Evolutionary conservation across 2,888 invertebrate species (phyloP).

Genomic region (Rosalia funebris): DNA sequence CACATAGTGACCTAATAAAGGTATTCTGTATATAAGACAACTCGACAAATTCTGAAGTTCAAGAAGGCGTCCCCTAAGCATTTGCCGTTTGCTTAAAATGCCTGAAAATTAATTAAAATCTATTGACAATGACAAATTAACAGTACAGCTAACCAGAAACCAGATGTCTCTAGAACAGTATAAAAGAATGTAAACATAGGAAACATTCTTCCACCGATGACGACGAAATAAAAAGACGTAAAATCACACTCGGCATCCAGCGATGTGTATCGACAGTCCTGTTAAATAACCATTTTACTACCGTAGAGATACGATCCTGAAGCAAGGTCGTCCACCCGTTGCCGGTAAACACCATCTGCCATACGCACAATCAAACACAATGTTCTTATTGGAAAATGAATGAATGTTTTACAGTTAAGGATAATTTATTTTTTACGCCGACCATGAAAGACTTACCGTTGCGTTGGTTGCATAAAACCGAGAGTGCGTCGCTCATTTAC

Average conservation of each 20-base stretch:
- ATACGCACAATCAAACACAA: slow-evolving; percentile 14
- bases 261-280: not conserved
- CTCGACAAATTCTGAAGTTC: too few species aligned
- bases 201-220: too few species aligned
- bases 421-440: slow-evolving; percentile 19
- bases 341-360: slow-evolving; percentile 11
- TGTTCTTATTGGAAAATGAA: slow-evolving; percentile 12
- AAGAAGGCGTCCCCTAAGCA: too few species aligned
- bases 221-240: not conserved
- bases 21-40: too few species aligned
- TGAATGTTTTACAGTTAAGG: slow-evolving; percentile 12
- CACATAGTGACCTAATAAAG: too few species aligned
- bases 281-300: not conserved
- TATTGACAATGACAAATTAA: too few species aligned
- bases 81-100: too few species aligned
- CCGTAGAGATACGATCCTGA: not conserved
- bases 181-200: too few species aligned
- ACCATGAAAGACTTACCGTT: slow-evolving; percentile 3
- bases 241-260: not conserved
- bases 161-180: too few species aligned
- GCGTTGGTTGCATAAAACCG: slow-evolving; percentile 8
- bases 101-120: too few species aligned
- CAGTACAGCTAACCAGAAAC: too few species aligned
- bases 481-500: slow-evolving; percentile 1
- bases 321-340: slow-evolving; percentile 20